Base-by-base conservation (phyloP, 2,113 vertebrate species). In the Entomyzon cyanotis region DNA sequence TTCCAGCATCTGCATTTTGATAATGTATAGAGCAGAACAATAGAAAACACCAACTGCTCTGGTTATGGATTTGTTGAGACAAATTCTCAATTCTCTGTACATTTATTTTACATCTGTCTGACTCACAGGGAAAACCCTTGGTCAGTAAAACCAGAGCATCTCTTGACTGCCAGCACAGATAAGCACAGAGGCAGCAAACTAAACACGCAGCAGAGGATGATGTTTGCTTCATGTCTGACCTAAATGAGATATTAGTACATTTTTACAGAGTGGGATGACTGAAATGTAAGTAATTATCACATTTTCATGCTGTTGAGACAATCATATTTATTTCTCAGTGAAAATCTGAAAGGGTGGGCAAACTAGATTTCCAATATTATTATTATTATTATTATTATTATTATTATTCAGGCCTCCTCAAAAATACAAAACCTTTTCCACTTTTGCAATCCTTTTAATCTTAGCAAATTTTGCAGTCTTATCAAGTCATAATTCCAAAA, bases 1-100 rank as follows among this genome's bases (percentile, higher is more conserved):
- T 84, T 94, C 76, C 94, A 96, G 87, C 68, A 91, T 83, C 77
- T 95, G 75, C 64, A 85, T 97, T 93, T 95, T 93, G 75, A 89
- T 64, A 84, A 68, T 46, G 90, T 90, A 85, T 59, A 84, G 39
- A 92, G 47, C 19, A 78, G 31, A 85, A 81, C 5, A 19, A 41
- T 0, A 87, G 93, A 88, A 96, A 96, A 92, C 41, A 85, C 39
- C 58, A 84, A 73, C 37, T 59, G 68, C 50, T 71, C 64, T 62
- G 62, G 37, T 52, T 79, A 75, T 41, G n/a, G 58, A 91, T 63
- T 68, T 44, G 16, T 24, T 7, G 5, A 52, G 28, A 33, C 12
- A 71, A 86, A 71, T 41, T 13, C 39, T 37, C 37, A 37, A 37
- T 37, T 37, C 37, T 37, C 37, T 13, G 15, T 47, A 30, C 50